Conservation (phyloP, 2,888 invertebrate genomes). For the Sarcophaga carnaria region DNA sequence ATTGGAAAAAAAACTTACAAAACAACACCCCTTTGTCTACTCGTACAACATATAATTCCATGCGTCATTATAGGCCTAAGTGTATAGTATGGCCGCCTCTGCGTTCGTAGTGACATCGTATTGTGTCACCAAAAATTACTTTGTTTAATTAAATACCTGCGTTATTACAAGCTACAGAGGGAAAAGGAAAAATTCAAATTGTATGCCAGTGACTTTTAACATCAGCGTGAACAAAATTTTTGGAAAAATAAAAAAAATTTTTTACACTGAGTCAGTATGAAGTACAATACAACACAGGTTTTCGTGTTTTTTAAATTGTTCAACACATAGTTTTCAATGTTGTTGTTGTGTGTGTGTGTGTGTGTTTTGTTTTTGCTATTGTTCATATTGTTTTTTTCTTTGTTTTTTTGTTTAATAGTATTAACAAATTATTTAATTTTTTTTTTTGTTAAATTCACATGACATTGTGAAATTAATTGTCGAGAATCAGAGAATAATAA, state of each 20-base stretch:
- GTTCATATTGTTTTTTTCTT: neutral
- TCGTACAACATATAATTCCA: neutral
- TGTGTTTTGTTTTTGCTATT: neutral
- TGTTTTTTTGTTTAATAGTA: slow-evolving; percentile 22
- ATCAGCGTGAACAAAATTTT: slow-evolving; percentile 30
- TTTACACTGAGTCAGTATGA: neutral
- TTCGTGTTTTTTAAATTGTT: slow-evolving; percentile 25
- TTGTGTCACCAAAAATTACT: slow-evolving; percentile 47
- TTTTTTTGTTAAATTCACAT: slow-evolving; percentile 51
- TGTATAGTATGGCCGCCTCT: neutral
- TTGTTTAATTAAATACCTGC: neutral
- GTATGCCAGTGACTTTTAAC: slow-evolving; percentile 47
- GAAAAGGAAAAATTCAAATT: slow-evolving; percentile 4
- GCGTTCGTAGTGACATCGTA: slow-evolving; percentile 29
- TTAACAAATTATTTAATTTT: slow-evolving; percentile 45
- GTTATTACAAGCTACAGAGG: neutral
- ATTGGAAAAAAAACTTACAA: neutral
- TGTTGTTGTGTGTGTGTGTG: no score
- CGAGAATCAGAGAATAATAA: neutral
- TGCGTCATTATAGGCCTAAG: neutral
- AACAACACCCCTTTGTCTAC: neutral
- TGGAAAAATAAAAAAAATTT: neutral
- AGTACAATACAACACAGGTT: neutral
- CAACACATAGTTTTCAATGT: neutral
- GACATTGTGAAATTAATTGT: slow-evolving; percentile 55